Conservation (phyloP, 2,113 vertebrate species). For the Emydura subglobosa region DNA sequence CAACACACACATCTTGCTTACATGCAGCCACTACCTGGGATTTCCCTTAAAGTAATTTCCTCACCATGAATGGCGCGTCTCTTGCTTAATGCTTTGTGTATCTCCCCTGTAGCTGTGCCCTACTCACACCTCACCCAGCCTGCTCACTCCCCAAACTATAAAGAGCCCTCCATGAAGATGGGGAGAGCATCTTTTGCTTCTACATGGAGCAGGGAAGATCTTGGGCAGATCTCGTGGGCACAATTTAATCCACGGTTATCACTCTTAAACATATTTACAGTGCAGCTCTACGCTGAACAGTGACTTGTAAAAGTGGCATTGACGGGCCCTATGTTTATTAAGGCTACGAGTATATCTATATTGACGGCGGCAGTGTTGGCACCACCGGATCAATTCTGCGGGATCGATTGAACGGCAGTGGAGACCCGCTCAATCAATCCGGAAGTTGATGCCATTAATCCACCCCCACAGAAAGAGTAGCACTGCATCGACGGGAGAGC, state of each 20-base stretch:
- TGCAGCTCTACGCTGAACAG: conserved; percentile 3
- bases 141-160: neutral
- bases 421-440: too few species aligned
- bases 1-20: neutral
- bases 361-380: too few species aligned
- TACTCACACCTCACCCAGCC: neutral
- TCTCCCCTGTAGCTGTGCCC: neutral
- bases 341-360: too few species aligned
- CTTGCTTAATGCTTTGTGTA: conserved; percentile 11
- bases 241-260: neutral
- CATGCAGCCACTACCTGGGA: neutral
- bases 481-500: too few species aligned
- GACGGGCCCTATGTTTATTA: neutral
- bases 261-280: neutral
- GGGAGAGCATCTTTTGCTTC: neutral
- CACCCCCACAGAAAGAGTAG: too few species aligned
- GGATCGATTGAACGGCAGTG: too few species aligned
- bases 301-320: neutral
- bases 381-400: too few species aligned
- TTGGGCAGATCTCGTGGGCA: neutral
- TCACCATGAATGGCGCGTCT: neutral
- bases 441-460: too few species aligned
- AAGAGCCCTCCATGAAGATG: conserved; percentile 17
- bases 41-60: neutral
- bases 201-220: neutral